Evolutionary conservation across 2,888 invertebrate genomes (phyloP).

Genomic region (Tipula confusa): DNA sequence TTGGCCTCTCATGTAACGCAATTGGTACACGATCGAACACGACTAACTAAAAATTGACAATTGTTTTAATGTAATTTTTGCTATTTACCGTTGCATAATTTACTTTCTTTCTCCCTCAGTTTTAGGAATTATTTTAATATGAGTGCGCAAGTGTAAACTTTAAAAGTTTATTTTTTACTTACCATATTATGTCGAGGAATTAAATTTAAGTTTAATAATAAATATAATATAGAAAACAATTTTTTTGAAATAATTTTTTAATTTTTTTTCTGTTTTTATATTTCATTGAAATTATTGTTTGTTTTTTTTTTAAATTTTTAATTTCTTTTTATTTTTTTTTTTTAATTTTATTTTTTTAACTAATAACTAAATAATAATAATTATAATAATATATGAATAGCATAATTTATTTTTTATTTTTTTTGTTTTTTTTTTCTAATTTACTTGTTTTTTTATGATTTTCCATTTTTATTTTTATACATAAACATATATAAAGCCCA

Average conservation of each 20-base stretch:
- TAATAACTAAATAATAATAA: slow-evolving; percentile 6
- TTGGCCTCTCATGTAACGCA: too few relatives aligned
- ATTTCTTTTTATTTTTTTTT: background rate
- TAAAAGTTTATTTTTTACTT: too few relatives aligned
- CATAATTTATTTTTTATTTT: slow-evolving; percentile 20
- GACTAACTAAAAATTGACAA: too few relatives aligned
- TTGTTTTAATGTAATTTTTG: too few relatives aligned
- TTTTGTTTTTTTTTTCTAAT: background rate
- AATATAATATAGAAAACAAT: background rate
- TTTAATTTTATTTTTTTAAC: background rate
- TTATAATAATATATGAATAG: background rate
- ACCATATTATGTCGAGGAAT: too few relatives aligned
- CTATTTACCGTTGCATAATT: too few relatives aligned
- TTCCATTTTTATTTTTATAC: slow-evolving; percentile 26
- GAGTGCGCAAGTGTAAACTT: too few relatives aligned
- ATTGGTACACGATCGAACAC: too few relatives aligned
- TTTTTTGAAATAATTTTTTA: slow-evolving; percentile 3
- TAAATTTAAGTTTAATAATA: too few relatives aligned
- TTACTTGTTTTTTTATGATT: background rate
- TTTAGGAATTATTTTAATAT: too few relatives aligned
- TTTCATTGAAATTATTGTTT: slow-evolving; percentile 21
- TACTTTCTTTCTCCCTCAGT: too few relatives aligned
- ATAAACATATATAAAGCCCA: slow-evolving; percentile 30
- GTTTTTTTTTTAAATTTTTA: background rate
- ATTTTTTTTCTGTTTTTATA: background rate